Conservation (phyloP, 2,113 vertebrate genomes). For the Strix uralensis region DNA sequence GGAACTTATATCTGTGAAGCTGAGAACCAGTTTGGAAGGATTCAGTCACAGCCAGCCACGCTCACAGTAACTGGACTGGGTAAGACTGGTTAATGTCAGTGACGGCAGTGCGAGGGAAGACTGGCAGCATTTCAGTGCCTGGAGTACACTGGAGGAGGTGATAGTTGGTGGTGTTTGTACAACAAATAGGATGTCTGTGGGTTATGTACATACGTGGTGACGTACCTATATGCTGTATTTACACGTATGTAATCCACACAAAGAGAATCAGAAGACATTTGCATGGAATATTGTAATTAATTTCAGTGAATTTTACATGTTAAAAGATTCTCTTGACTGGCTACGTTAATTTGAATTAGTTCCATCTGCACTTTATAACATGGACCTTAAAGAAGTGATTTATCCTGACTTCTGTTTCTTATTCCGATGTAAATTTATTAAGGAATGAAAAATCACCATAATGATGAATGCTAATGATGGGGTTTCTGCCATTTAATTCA, state of each 20-base stretch:
- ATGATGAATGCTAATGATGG: neutral
- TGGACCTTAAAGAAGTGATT: neutral
- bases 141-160: neutral
- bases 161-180: neutral
- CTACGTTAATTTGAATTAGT: neutral
- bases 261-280: neutral
- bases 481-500: neutral
- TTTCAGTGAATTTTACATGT: neutral
- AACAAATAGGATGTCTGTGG: neutral
- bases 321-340: neutral
- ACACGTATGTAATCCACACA: neutral
- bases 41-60: slow-evolving; percentile 76
- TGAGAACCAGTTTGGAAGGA: slow-evolving; percentile 92
- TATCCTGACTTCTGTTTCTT: neutral
- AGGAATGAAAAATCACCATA: neutral
- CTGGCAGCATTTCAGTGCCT: neutral
- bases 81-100: slow-evolving; percentile 61
- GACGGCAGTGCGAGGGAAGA: neutral
- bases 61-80: slow-evolving; percentile 92
- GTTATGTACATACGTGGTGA: neutral
- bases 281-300: neutral
- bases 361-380: neutral
- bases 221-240: neutral
- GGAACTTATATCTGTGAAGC: slow-evolving; percentile 90
- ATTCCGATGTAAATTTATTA: neutral